These are phyloP conservation scores for Argya squamiceps DNA, from an alignment of 2,797 vertebrate genomes.

Conservation along the genomic window DNA sequence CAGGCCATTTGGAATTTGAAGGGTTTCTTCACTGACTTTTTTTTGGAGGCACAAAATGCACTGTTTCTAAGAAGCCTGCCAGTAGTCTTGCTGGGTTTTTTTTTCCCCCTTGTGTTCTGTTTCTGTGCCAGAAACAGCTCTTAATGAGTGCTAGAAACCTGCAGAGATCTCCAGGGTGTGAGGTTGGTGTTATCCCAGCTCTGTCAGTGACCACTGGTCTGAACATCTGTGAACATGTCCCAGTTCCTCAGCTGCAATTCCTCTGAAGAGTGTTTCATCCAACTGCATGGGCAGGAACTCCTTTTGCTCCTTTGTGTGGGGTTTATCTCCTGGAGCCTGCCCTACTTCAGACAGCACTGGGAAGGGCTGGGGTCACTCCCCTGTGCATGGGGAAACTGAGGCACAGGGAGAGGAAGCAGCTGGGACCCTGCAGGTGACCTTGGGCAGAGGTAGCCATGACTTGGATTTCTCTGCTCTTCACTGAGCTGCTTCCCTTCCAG, in stretches of 20 bases:
- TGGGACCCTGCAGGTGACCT: background rate
- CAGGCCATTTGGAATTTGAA: background rate
- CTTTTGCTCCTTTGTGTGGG: background rate
- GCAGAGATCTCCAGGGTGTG: background rate
- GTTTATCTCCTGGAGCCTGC: background rate
- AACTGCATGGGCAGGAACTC: background rate
- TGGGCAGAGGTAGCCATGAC: background rate
- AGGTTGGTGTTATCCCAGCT: background rate
- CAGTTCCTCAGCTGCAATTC: background rate
- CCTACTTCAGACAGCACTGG: background rate
- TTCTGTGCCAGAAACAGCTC: conserved; percentile 30
- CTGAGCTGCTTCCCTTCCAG: background rate
- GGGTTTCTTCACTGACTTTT: background rate
- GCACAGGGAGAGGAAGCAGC: background rate
- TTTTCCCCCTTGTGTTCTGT: background rate
- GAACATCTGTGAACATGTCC: background rate
- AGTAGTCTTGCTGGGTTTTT: background rate
- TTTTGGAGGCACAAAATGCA: background rate
- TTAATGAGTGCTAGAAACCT: conserved; percentile 49
- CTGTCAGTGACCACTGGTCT: background rate
- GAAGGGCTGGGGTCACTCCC: background rate
- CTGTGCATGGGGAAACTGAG: background rate
- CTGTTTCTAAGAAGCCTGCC: background rate
- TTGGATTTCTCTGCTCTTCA: background rate
- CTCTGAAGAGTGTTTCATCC: background rate